Evolutionary conservation across 2,113 vertebrate species (phyloP), one percentile per base, ranked within the genome.

Genomic region (Chloroceryle aenea): DNA sequence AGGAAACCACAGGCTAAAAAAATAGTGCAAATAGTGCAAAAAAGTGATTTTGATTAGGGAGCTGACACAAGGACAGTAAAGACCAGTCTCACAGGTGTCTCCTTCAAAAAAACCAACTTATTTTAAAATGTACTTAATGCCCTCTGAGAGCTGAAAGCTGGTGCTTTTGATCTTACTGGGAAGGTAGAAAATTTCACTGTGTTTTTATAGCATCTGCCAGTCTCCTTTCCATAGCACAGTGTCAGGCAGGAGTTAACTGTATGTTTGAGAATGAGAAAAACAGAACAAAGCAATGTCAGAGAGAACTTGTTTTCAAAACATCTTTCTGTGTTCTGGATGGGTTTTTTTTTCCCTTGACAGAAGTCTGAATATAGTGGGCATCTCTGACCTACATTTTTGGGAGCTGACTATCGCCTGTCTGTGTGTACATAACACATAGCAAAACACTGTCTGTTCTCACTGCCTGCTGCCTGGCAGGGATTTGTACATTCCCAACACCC

Each of bases 261-360:
- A 10, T 14, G n/a, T 23, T 40, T 55, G 47, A 80, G 66, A 80
- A 63, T 27, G 56, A 82, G 32, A 67, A 74, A 73, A 87, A 2
- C 61, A 83, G 76, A 94, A 72, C 50, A 67, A 87, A 90, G 63
- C 76, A 34, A 30, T 32, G 72, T 61, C 76, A 86, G 67, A 47
- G n/a, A 72, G 48, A 91, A 84, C 34, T 59, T 61, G 68, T 67
- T 90, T 53, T 86, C 58, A 71, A 84, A 92, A 84, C 67, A 81
- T 64, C 56, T 55, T 72, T 68, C 84, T 26, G 19, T 76, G 45
- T 87, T 77, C 48, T 94, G 87, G 76, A 80, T 61, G 56, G 42
- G 50, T 45, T 72, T 95, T 95, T 89, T 63, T 89, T 95, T 91
- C 77, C 73, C 64, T 61, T 68, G 48, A 66, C 62, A 53, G 32